Conservation (phyloP, 2,888 invertebrate species). For the Drosophila neonasuta region DNA sequence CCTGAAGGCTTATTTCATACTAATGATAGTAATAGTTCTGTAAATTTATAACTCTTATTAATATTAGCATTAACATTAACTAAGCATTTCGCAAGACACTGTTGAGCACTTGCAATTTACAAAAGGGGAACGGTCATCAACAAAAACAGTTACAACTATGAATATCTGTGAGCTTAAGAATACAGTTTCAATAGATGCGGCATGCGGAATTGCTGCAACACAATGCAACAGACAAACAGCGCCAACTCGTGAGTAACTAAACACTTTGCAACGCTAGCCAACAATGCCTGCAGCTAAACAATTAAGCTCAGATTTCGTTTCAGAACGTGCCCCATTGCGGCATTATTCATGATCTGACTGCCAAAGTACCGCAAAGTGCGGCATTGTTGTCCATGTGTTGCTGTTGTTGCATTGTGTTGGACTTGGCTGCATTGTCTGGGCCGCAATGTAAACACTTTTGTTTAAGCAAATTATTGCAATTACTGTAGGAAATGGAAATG, state of each 20-base stretch:
- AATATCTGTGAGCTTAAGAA: constrained; percentile 23
- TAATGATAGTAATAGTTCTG: constrained; percentile 13
- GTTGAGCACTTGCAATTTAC: constrained; percentile 48
- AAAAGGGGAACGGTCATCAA: constrained; percentile 29
- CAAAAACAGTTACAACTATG: constrained; percentile 19
- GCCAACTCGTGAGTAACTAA: constrained; percentile 29
- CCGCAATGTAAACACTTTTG: constrained; percentile 55
- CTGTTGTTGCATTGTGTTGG: constrained; percentile 24
- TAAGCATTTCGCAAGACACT: constrained; percentile 44
- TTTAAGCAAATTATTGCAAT: constrained; percentile 61
- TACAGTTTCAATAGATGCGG: constrained; percentile 32
- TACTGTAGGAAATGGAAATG: constrained; percentile 45
- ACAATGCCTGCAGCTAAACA: constrained; percentile 43
- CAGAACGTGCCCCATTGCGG: constrained; percentile 61
- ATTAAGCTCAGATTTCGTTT: constrained; percentile 57
- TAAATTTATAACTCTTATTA: not conserved
- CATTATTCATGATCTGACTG: constrained; percentile 42
- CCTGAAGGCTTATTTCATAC: not conserved
- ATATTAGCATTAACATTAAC: not conserved
- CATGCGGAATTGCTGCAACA: constrained; percentile 33
- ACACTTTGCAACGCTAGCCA: constrained; percentile 46
- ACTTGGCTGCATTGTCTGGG: constrained; percentile 37
- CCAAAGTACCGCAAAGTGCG: constrained; percentile 30
- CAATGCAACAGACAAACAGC: not conserved
- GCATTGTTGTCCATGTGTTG: constrained; percentile 19